Base-by-base conservation (phyloP, 2,113 vertebrate species). In the Anoplopoma fimbria region DNA sequence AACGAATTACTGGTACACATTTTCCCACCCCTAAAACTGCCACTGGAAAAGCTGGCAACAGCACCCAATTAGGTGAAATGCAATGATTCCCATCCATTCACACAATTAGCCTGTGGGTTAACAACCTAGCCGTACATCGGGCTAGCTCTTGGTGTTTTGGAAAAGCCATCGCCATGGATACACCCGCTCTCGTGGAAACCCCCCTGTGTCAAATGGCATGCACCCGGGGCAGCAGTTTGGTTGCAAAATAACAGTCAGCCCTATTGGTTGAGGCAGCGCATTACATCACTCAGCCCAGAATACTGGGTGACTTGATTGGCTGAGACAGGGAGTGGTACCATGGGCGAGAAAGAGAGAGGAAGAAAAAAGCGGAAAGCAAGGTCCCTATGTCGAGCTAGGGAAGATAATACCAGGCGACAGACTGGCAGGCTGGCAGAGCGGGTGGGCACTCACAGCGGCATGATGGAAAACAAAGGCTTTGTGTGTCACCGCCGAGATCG, bases 11-110 rank as follows among this genome's bases (percentile, higher is more conserved):
- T 83, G 80, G 67, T 69, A 85, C 72, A 29, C 87, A 86, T 92
- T 92, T 90, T 84, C 76, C 85, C 83, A 88, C 40, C 87, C 85
- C 77, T 87, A 90, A n/a, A 91, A 93, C 83, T 89, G 91, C 90
- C 79, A 90, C 83, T 86, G 91, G 91, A 89, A 91, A 92, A 88
- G 83, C 88, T 93, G 91, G 91, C 91, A 93, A 88, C 87, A 84
- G 79, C 82, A 81, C 62, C 87, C 85, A 94, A 92, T 94, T 92
- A 92, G 85, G 79, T 86, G 82, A 87, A 94, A 94, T 91, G 87
- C 90, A 93, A 93, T 93, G 93, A 93, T 93, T 93, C 89, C 69
- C 85, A 93, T 91, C 89, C 88, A 88, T 93, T 90, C 92, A 87
- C 82, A 85, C 90, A 88, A 93, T 94, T 91, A 93, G 90, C 90